Conservation (phyloP, 1,140 invertebrate species). For the Drosophila tropicalis region DNA sequence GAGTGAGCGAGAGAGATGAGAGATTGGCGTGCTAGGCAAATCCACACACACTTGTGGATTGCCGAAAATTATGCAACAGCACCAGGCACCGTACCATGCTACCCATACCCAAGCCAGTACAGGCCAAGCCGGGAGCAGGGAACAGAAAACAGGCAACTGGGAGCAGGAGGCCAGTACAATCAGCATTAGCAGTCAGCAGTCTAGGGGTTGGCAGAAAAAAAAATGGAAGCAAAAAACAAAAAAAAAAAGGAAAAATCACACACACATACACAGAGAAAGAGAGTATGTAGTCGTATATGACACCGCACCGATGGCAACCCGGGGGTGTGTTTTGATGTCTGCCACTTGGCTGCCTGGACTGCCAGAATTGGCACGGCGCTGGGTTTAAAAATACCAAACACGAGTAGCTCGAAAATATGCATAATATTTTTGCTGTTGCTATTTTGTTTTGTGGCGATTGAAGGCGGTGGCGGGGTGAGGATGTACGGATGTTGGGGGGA, state of each 20-base stretch:
- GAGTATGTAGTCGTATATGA: background rate
- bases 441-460: background rate
- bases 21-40: slow-evolving; percentile 31
- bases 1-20: slow-evolving; percentile 10
- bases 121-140: slow-evolving; percentile 16
- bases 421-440: slow-evolving; percentile 12
- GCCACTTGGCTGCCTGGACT: slow-evolving; percentile 66
- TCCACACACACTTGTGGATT: slow-evolving; percentile 82
- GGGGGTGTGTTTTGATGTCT: slow-evolving; percentile 78
- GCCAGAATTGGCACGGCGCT: slow-evolving; percentile 41
- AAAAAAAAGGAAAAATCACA: slow-evolving; percentile 22
- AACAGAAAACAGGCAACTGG: background rate
- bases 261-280: slow-evolving; percentile 16
- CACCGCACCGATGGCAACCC: slow-evolving; percentile 26
- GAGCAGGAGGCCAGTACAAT: background rate
- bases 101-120: slow-evolving; percentile 4
- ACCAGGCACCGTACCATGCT: slow-evolving; percentile 33
- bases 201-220: slow-evolving; percentile 27
- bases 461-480: no score
- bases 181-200: slow-evolving; percentile 25
- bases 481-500: background rate
- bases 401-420: slow-evolving; percentile 20
- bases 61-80: slow-evolving; percentile 81
- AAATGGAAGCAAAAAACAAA: background rate
- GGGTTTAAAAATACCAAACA: slow-evolving; percentile 54